Evolutionary conservation across 2,888 invertebrate species (phyloP), one percentile per base, ranked within the genome.

Genomic region (Arenicola marina): DNA sequence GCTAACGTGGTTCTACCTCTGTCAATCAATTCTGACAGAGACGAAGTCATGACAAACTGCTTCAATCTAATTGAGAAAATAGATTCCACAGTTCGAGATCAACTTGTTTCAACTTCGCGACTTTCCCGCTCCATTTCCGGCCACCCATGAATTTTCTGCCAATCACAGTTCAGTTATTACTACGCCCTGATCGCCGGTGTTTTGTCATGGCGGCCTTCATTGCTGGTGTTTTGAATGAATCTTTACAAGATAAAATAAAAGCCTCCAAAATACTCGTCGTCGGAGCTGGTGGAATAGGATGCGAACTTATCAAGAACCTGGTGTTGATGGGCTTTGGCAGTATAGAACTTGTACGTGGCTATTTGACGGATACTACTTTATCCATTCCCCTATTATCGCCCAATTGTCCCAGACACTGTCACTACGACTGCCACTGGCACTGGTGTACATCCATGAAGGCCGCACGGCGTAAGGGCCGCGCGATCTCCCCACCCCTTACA

Each of bases 251-350:
- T 67, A 75, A 69, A 59, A 72, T 80, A 3, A 64, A 73, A 29
- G 58, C 64, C 7, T 70, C 75, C 54, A 78, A 76, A 67, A 59
- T 86, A 53, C 69, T 86, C 44, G 83, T 86, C 21, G 85, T 86
- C 59, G 99, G 99, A 59, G 98, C 99, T 76, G 99, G 99, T 70
- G 99, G 99, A 63, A 99, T 99, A 78, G 99, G 99, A 69, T 99
- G 98, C 86, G 99, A 99, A 86, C 89, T 99, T 72, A 86, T 99
- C 44, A 99, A 99, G 84, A 96, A 97, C 86, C 88, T 99, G 70
- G 96, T 96, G 34, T 86, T 98, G 54, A 91, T 93, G 69, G 98
- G 98, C 68, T 99, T 98, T 82, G 88, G 88, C 45, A 87, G 94
- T 73, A 94, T 99, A 75, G 92, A 95, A 87, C 91, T 99, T 78